Evolutionary conservation across 92 coral and sea anemone species (phyloP).

Genomic region (Epizoanthus illoricatus): DNA sequence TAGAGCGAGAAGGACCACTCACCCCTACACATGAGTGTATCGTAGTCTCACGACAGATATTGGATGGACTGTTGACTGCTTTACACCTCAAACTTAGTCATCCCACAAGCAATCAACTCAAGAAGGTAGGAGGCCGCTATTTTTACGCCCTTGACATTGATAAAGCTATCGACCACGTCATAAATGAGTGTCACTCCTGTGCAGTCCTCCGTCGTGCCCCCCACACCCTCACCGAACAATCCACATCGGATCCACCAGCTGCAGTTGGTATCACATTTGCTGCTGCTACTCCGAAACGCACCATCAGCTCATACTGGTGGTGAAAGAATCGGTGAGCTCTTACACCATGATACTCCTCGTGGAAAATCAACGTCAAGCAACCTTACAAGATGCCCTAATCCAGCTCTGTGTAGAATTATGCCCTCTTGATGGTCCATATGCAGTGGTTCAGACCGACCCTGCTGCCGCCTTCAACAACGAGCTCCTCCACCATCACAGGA

Average conservation of each 20-base stretch:
- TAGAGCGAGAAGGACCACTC: too few species aligned
- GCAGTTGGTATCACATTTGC: constrained; percentile 33
- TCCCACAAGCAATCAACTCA: constrained; percentile 40
- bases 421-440: constrained; percentile 30
- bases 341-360: constrained; percentile 32
- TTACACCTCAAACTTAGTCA: constrained; percentile 45
- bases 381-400: constrained; percentile 46
- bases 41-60: constrained; percentile 44
- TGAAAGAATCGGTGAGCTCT: constrained; percentile 24
- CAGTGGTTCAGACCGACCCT: constrained; percentile 41
- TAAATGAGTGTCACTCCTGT: constrained; percentile 36
- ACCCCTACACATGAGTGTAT: constrained; percentile 37
- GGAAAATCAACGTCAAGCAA: constrained; percentile 32
- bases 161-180: constrained; percentile 27
- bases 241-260: constrained; percentile 30
- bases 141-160: constrained; percentile 43
- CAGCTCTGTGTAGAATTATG: background rate
- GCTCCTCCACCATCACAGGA: constrained; percentile 26
- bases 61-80: constrained; percentile 51
- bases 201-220: constrained; percentile 37
- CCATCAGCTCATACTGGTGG: constrained; percentile 32
- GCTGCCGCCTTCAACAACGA: constrained; percentile 34
- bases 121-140: constrained; percentile 19
- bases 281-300: constrained; percentile 22
- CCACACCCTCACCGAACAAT: constrained; percentile 15